These are phyloP conservation scores for Eptesicus fuscus DNA, from an alignment of 2,113 vertebrate genomes.

Conservation along the genomic window DNA sequence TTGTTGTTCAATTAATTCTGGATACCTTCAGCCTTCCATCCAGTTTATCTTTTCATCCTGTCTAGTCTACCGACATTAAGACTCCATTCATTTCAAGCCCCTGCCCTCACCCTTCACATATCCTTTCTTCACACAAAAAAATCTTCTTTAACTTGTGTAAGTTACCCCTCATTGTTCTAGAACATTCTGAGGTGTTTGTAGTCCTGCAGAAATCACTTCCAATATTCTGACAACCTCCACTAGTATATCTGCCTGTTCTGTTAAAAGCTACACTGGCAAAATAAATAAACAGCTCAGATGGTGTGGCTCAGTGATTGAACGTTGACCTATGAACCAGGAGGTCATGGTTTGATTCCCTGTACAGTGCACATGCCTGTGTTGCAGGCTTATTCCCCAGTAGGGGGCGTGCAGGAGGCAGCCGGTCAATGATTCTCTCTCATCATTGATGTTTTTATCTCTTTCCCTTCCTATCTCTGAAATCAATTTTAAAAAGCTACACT, in stretches of 20 bases:
- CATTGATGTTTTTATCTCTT: too few relatives aligned
- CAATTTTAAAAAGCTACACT: background rate
- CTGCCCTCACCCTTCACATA: background rate
- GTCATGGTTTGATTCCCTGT: too few relatives aligned
- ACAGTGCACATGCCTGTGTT: too few relatives aligned
- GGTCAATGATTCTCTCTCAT: too few relatives aligned
- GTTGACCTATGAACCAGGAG: too few relatives aligned
- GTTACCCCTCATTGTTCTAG: background rate
- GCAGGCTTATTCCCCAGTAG: too few relatives aligned
- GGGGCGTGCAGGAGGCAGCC: too few relatives aligned
- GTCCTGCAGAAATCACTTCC: background rate
- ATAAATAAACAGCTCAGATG: background rate
- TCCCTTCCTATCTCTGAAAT: too few relatives aligned
- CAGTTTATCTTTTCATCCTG: background rate
- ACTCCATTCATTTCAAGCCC: background rate
- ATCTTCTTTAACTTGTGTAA: background rate
- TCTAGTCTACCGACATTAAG: background rate
- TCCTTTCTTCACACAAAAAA: background rate
- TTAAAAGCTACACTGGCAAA: background rate
- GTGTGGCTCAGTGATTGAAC: too few relatives aligned
- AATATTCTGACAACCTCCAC: background rate
- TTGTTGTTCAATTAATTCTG: background rate
- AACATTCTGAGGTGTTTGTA: background rate
- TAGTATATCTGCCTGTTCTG: background rate
- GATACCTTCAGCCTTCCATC: background rate